Evolutionary conservation across 2,888 invertebrate genomes (phyloP), one percentile per base, ranked within the genome.

Genomic region (Labia minor): DNA sequence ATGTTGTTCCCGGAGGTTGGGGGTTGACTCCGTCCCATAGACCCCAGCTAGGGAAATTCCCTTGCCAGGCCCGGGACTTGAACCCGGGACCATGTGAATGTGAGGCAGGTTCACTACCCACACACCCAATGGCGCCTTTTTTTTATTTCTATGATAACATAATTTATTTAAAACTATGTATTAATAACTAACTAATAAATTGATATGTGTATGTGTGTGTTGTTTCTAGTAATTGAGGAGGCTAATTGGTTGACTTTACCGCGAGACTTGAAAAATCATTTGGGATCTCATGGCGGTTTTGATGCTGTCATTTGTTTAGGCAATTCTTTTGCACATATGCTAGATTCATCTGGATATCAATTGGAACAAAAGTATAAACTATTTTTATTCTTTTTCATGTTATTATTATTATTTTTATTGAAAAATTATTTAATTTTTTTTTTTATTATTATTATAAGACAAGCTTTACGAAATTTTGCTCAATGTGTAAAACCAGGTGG

Each of bases 231-330:
- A 19, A 93, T 94, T 74, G 92, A 94, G 76, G 93, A 94, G 80
- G 93, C 92, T 0, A 93, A 92, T 76, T 94, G 94, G 94, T 78
- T 93, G 72, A 89, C 89, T 0, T 76, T 94, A 1, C 85, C 87
- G 2, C 84, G 87, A 37, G 92, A 93, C 74, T 83, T 93, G 26
- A 79, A 83, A 65, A 73, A 79, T 1, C 79, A 85, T 70, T 74
- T 85, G 0, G 83, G 81, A 1, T 82, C 81, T 11, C n/a, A 49
- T 8, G 49, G 49, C 16, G 85, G 86, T 66, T 94, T 92, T 75
- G 94, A 94, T 78, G 93, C 93, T 0, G 91, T 94, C 26, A 87
- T 94, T 70, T 93, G 93, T 75, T 80, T 94, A 65, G 94, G 94
- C 63, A 94, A 94, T 78, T 93, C 93, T 1, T 94, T 94, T 76